Evolutionary conservation across 2,888 invertebrate genomes (phyloP), one percentile per base, ranked within the genome.

Genomic region (Anthrax anthrax): DNA sequence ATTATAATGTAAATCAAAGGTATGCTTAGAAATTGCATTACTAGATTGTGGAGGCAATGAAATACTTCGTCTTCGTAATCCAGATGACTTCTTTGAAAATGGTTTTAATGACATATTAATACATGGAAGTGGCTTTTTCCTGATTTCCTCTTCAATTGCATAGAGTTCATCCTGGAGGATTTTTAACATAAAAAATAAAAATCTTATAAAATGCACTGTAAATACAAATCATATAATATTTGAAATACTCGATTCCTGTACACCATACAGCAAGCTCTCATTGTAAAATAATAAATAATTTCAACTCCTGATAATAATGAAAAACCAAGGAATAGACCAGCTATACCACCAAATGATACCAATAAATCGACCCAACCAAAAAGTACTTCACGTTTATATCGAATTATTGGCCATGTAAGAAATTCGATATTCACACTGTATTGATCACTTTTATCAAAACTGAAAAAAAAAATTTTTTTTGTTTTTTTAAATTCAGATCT

Each of bases 281-380:
- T 64, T 0, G 81, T 81, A 59, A 85, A 84, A 60, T 84, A 86
- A 61, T 86, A 86, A 34, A 83, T 61, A 27, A 85, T 71, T 66
- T 87, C 86, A 13, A 84, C 81, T 1, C 80, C 82, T 0, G 83
- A 83, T 2, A 87, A 67, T 29, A 86, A 64, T 2, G 84, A 84
- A 64, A 84, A 86, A 0, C 86, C 86, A 2, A 68, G 53, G 51
- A 68, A 68, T 3, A 68, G 59, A 19, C 75, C 72, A 37, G 73
- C 74, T 13, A 74, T 73, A n/a, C 75, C 74, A 14, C 75, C 74
- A 45, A 68, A 68, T 0, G 68, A 68, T 9, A 68, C 86, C 39
- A 86, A 61, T 43, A 87, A 71, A 68, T 87, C 87, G 1, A 87
- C 82, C 84, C 85, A 85, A 46, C 86, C 87, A 60, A 87, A 87